Percentiles rank a stretch among this genome's conserved stretches.
Conservation (phyloP, 2,113 vertebrate genomes). For the Halcyon malimbica region DNA sequence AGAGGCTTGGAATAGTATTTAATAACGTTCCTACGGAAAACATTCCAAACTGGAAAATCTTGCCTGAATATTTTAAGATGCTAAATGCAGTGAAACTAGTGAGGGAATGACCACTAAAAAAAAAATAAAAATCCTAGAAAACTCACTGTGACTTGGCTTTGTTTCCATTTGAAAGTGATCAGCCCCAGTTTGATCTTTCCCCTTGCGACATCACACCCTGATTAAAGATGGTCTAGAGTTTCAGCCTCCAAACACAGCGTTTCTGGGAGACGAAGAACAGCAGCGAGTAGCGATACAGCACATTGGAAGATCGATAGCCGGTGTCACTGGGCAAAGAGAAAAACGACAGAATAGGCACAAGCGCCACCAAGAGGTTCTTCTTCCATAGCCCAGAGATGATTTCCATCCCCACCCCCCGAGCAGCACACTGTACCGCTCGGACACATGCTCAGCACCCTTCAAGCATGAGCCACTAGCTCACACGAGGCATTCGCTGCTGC, state of each 20-base stretch:
- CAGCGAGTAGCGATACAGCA: not conserved
- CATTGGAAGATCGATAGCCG: not conserved
- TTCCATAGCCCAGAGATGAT: not conserved
- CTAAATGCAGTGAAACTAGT: not conserved
- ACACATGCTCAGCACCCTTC: not conserved
- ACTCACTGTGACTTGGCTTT: not conserved
- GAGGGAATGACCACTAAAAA: not conserved
- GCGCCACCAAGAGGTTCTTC: slow-evolving; percentile 21
- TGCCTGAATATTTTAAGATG: not conserved
- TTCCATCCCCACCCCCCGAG: not conserved
- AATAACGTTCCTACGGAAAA: not conserved
- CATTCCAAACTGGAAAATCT: not conserved
- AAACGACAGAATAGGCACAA: not conserved
- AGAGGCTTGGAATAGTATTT: not conserved
- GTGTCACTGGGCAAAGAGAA: not conserved
- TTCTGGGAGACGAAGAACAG: not conserved
- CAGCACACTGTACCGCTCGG: not conserved
- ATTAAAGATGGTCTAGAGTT: not conserved
- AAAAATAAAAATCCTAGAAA: not conserved
- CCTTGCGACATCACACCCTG: not conserved
- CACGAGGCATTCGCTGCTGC: not conserved
- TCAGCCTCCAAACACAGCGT: not conserved
- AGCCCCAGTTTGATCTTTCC: not conserved
- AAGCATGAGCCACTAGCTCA: rapidly evolving
- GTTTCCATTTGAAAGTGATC: not conserved